Conservation (phyloP, 1,140 invertebrate species). For the Nautilus pompilius region DNA sequence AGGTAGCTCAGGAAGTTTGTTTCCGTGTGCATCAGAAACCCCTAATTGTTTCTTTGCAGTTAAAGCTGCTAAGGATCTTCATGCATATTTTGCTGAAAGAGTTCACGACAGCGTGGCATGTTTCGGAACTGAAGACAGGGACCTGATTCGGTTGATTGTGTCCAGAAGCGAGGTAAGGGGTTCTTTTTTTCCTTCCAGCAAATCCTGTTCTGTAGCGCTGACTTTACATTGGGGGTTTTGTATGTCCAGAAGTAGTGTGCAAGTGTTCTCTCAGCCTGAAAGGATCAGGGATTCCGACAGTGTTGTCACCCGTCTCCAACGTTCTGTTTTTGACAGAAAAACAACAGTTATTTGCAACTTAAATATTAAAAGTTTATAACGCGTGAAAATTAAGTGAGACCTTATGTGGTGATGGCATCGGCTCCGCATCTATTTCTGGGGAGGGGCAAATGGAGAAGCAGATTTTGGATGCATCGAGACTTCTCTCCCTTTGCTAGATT, state of each 20-base stretch:
- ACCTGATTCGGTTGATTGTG: slow-evolving; percentile 34
- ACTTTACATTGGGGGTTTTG: background rate
- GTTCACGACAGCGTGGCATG: slow-evolving; percentile 23
- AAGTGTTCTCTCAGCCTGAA: background rate
- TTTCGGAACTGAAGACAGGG: slow-evolving; percentile 29
- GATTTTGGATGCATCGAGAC: too few species aligned
- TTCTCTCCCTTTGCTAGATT: too few species aligned
- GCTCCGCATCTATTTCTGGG: too few species aligned
- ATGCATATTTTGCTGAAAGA: slow-evolving; percentile 32
- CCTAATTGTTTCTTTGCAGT: slow-evolving; percentile 18
- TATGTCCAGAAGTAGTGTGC: background rate
- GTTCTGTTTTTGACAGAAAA: background rate
- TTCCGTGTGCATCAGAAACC: background rate
- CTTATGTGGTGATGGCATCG: too few species aligned
- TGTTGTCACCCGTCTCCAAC: background rate
- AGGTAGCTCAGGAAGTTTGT: background rate
- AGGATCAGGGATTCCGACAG: background rate
- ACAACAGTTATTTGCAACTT: background rate
- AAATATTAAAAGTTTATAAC: background rate
- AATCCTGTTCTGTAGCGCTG: background rate
- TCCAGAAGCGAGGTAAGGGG: slow-evolving; percentile 33
- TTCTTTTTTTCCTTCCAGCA: background rate
- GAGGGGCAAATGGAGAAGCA: too few species aligned
- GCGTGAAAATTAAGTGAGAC: too few species aligned
- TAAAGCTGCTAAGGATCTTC: slow-evolving; percentile 23